A percentile compares a stretch with the other conserved stretches of the same genome.
Conservation (phyloP, 2,888 invertebrate genomes). For the Dendrolimus houi region DNA sequence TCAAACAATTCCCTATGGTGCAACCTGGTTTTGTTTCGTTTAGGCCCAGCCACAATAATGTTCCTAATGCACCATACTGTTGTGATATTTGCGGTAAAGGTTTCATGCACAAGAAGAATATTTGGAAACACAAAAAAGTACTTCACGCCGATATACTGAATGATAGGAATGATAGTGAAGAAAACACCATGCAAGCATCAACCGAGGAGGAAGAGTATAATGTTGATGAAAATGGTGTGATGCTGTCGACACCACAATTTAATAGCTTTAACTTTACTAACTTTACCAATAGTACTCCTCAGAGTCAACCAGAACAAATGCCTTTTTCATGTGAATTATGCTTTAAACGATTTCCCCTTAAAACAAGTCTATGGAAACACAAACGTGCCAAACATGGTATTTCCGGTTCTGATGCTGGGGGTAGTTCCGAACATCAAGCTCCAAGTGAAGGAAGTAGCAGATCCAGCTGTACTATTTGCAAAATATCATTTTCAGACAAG, state of each 20-base stretch:
- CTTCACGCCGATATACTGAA: constrained; percentile 63
- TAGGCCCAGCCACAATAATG: constrained; percentile 53
- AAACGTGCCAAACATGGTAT: constrained; percentile 71
- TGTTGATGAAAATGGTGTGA: constrained; percentile 58
- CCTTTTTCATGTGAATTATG: constrained; percentile 65
- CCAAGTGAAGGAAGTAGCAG: constrained; percentile 36
- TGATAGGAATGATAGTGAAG: constrained; percentile 66
- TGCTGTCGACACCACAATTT: constrained; percentile 66
- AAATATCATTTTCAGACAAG: constrained; percentile 76
- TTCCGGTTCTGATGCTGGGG: constrained; percentile 38
- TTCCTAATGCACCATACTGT: constrained; percentile 70
- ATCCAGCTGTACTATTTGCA: constrained; percentile 78
- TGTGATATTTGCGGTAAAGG: constrained; percentile 81
- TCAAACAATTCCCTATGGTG: constrained; percentile 49
- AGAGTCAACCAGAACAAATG: constrained; percentile 36
- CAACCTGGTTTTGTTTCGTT: constrained; percentile 50
- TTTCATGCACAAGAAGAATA: constrained; percentile 73
- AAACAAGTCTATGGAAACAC: constrained; percentile 67
- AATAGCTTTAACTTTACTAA: constrained; percentile 65
- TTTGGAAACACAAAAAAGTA: constrained; percentile 74
- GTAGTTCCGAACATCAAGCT: constrained; percentile 27
- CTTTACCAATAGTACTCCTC: constrained; percentile 40
- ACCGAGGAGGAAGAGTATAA: constrained; percentile 69
- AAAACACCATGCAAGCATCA: constrained; percentile 68
- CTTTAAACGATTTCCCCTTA: constrained; percentile 61